A percentile compares a stretch with the other conserved stretches of the same genome.
Evolutionary conservation across 2,888 invertebrate species (phyloP).

Genomic region (Pristionchus exspectatus): DNA sequence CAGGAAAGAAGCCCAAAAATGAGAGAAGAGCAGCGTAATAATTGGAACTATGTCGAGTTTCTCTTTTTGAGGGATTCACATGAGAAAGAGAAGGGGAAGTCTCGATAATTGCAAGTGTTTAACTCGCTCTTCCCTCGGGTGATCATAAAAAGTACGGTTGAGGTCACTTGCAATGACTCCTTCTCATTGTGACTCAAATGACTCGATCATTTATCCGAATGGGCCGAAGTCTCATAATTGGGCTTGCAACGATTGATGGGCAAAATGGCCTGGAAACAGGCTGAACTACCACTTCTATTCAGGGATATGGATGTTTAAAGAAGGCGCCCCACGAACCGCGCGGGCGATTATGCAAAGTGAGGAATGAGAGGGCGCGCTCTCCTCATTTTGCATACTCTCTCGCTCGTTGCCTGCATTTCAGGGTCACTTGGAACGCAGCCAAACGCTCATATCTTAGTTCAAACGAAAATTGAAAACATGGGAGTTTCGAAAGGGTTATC

Average conservation of each 20-base stretch:
- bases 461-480: too few relatives aligned
- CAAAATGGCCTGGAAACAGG: not conserved
- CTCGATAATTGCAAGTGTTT: slow-evolving; percentile 46
- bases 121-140: slow-evolving; percentile 17
- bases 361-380: too few relatives aligned
- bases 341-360: too few relatives aligned
- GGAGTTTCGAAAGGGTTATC: too few relatives aligned
- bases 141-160: slow-evolving; percentile 47
- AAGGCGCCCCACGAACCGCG: too few relatives aligned
- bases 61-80: slow-evolving; percentile 13
- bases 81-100: not conserved
- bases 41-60: slow-evolving; percentile 26
- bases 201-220: slow-evolving; percentile 18
- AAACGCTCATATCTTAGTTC: too few relatives aligned
- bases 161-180: slow-evolving; percentile 18
- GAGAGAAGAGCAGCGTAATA: slow-evolving; percentile 32
- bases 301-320: not conserved
- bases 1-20: not conserved
- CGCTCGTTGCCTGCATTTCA: too few relatives aligned
- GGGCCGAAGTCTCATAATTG: slow-evolving; percentile 11
- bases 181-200: slow-evolving; percentile 9
- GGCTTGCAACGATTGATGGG: slow-evolving; percentile 22
- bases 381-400: too few relatives aligned
- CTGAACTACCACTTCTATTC: not conserved
- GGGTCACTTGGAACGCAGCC: too few relatives aligned